Evolutionary conservation across 1,140 invertebrate genomes (phyloP).

Genomic region (Procambarus clarkii): DNA sequence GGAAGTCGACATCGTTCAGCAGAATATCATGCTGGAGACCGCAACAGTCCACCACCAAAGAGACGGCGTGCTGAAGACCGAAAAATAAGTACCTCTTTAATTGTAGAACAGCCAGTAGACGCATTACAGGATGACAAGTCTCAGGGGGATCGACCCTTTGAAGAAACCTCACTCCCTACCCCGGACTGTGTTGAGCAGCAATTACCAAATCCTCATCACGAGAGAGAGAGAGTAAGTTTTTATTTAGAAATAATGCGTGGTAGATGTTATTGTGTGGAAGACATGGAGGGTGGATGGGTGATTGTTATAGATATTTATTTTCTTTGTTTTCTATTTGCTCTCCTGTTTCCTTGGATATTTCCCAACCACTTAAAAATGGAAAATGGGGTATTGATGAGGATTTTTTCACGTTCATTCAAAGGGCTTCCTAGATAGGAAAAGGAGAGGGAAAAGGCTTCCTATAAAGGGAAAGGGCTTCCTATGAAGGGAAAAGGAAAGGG

Average conservation of each 20-base stretch:
- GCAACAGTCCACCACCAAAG: conserved; percentile 42
- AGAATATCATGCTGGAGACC: neutral
- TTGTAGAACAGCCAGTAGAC: neutral
- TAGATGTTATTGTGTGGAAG: too few relatives aligned
- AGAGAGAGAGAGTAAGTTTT: conserved; percentile 5
- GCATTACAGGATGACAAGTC: neutral
- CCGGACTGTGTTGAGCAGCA: conserved; percentile 7
- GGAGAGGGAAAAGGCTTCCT: too few relatives aligned
- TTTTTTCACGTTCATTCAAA: too few relatives aligned
- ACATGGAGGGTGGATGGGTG: too few relatives aligned
- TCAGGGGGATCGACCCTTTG: neutral
- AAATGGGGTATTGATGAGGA: too few relatives aligned
- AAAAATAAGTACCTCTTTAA: conserved; percentile 21
- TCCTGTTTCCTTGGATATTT: too few relatives aligned
- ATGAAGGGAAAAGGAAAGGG: too few relatives aligned
- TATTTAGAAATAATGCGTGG: neutral
- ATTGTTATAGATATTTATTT: too few relatives aligned
- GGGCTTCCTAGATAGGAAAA: too few relatives aligned
- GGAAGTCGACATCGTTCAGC: conserved; percentile 12
- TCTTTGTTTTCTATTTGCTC: too few relatives aligned
- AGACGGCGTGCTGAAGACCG: conserved; percentile 43
- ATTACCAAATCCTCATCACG: conserved; percentile 3
- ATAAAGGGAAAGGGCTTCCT: too few relatives aligned
- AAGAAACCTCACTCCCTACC: conserved; percentile 7
- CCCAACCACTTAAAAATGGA: too few relatives aligned